Evolutionary conservation across 2,797 vertebrate species (phyloP).

Genomic region (Chloroceryle amazona): DNA sequence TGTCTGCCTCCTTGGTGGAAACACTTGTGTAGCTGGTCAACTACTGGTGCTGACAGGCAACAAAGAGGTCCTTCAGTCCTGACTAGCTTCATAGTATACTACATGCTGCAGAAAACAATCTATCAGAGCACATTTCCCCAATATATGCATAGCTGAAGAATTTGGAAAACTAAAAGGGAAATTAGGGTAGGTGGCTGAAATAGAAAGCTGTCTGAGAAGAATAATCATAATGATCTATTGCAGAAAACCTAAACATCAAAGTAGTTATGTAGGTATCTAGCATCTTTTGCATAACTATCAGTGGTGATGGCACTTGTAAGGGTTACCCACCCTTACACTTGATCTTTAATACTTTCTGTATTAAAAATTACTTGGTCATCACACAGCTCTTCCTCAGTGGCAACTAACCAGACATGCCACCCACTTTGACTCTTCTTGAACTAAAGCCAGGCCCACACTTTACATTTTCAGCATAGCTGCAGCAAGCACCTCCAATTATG

Average conservation of each 20-base stretch:
- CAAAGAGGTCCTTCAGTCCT: not conserved
- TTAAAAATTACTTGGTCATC: not conserved
- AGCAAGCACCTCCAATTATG: not conserved
- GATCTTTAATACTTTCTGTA: not conserved
- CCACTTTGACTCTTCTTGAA: not conserved
- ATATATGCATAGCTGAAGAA: not conserved
- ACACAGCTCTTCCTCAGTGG: not conserved
- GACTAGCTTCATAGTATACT: not conserved
- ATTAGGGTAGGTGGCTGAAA: not conserved
- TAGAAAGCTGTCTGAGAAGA: not conserved
- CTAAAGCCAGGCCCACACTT: not conserved
- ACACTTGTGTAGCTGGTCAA: not conserved
- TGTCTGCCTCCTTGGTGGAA: not conserved
- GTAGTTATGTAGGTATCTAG: not conserved
- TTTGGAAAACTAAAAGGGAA: not conserved
- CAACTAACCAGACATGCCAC: not conserved
- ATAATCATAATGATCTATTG: not conserved
- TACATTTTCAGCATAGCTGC: not conserved
- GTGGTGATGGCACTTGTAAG: not conserved
- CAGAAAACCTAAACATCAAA: not conserved
- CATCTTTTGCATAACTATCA: not conserved
- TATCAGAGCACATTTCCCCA: not conserved
- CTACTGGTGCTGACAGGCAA: not conserved
- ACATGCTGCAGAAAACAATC: not conserved
- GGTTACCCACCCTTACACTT: not conserved